Percentiles rank a stretch among this genome's conserved stretches.
These are phyloP conservation scores for Homalodisca vitripennis DNA, from an alignment of 1,140 invertebrate genomes.

Conservation along the genomic window DNA sequence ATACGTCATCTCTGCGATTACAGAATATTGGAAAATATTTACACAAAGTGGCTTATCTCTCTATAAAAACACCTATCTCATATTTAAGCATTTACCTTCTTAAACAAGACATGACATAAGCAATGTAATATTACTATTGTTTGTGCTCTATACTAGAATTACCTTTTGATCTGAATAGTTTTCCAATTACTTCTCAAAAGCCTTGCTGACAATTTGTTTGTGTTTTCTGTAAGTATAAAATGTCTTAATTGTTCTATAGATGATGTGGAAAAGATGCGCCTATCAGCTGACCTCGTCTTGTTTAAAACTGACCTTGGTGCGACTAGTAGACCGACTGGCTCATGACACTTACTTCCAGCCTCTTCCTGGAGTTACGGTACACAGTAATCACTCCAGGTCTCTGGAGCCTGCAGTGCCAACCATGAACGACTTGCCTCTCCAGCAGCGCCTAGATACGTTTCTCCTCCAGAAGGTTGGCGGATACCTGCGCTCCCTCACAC, in stretches of 20 bases:
- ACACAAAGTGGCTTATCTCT: too few species aligned
- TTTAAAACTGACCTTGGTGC: conserved; percentile 74
- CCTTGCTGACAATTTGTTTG: too few species aligned
- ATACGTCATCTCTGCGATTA: too few species aligned
- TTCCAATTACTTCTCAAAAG: too few species aligned
- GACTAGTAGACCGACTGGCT: conserved; percentile 68
- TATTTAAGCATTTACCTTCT: too few species aligned
- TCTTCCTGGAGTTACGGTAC: conserved; percentile 49
- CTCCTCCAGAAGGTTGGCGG: conserved; percentile 51
- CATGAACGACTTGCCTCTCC: not conserved
- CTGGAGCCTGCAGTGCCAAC: not conserved
- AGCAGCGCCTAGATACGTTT: conserved; percentile 34
- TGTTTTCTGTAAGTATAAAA: too few species aligned
- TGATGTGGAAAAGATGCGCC: conserved; percentile 15
- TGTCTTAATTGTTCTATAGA: not conserved
- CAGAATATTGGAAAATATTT: too few species aligned
- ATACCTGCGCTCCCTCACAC: conserved; percentile 68
- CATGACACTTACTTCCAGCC: conserved; percentile 58
- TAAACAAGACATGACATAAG: too few species aligned
- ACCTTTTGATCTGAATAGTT: too few species aligned
- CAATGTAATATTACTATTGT: too few species aligned
- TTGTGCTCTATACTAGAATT: too few species aligned
- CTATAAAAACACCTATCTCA: too few species aligned
- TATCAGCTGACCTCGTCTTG: conserved; percentile 66
- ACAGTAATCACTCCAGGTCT: conserved; percentile 2